Evolutionary conservation across 1,140 invertebrate genomes (phyloP), one percentile per base, ranked within the genome.

Genomic region (Drosophila tsacasi): DNA sequence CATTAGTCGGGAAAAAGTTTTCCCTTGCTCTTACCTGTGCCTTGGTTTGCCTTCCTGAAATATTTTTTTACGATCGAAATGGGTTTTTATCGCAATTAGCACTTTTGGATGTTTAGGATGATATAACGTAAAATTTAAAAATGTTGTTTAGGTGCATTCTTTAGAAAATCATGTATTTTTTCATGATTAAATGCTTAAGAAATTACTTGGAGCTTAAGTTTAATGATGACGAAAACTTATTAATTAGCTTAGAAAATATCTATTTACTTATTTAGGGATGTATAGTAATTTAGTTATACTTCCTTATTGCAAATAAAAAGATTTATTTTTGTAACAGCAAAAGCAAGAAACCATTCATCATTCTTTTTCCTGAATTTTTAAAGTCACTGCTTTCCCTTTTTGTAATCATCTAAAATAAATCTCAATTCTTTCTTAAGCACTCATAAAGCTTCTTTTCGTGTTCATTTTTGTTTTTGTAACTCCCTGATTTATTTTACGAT

Each of bases 71-170:
- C 65, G 73, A 79, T 73, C 58, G 79, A 87, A 87, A 77, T 64
- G 72, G 71, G 54, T 74, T 86, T 76, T 67, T 60, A 71, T 65
- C 65, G 72, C 76, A 83, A 77, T 83, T 83, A 77, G 72, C 83
- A 85, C 79, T 72, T 86, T 83, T 64, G 17, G 15, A 25, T 12
- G 3, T 25, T 49, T 49, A 13, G 25, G 21, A 5, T 12, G 3
- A 13, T 12, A 23, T 23, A n/a, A 23, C 37, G 21, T 6, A 12
- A 15, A 15, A 23, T 23, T 37, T 1, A 3, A 6, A 39, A 57
- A 21, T 15, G 9, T 1, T 13, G 0, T 32, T 32, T 35, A 37
- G 35, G 9, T 19, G 1, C 1, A 59, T 40, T 0, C 3, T 13
- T 21, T 15, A 21, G 12, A 21, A 54, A 54, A 9, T 5, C 0